Evolutionary conservation across 2,888 invertebrate species (phyloP).

Genomic region (Mimachlamys varia): DNA sequence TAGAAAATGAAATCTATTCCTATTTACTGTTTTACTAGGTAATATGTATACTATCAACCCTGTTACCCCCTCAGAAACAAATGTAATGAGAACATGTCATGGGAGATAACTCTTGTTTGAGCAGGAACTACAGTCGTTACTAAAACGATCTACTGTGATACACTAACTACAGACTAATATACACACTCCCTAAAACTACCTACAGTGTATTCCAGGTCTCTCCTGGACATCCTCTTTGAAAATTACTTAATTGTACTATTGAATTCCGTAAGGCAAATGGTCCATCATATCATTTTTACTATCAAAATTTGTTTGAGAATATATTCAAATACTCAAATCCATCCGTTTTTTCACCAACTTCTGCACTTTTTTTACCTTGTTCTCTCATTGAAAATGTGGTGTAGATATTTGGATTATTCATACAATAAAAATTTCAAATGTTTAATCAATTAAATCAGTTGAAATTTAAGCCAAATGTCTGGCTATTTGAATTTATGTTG

Average conservation of each 20-base stretch:
- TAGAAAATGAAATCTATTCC: neutral
- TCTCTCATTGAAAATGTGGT: too few species aligned
- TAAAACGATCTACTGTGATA: neutral
- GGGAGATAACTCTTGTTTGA: conserved; percentile 18
- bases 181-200: neutral
- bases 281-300: too few species aligned
- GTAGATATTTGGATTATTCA: too few species aligned
- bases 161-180: neutral
- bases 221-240: neutral
- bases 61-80: neutral
- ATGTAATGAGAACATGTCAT: neutral
- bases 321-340: too few species aligned
- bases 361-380: too few species aligned
- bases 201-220: neutral
- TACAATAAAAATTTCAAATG: too few species aligned
- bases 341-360: too few species aligned
- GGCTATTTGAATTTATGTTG: too few species aligned
- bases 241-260: neutral
- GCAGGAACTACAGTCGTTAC: neutral
- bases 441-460: too few species aligned
- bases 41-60: neutral
- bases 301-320: too few species aligned
- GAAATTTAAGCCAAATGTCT: too few species aligned
- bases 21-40: neutral
- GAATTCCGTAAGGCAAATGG: neutral